A percentile compares a stretch with the other conserved stretches of the same genome.
Conservation (phyloP, 1,140 invertebrate species). For the Pygmarrhopalites habei region DNA sequence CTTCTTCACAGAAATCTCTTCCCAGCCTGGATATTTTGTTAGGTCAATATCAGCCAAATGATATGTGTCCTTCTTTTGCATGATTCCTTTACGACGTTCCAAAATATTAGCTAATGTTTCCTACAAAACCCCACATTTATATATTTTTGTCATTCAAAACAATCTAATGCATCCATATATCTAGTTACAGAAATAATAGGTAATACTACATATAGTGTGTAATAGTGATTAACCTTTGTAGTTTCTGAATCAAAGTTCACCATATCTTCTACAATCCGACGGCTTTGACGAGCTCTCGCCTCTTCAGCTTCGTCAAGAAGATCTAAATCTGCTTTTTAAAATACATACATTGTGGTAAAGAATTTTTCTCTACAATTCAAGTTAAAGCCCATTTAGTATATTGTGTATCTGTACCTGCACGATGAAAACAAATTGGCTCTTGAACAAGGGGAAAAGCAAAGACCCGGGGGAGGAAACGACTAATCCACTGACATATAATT, state of each 20-base stretch:
- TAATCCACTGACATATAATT: background rate
- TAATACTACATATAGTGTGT: too few species aligned
- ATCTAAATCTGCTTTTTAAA: background rate
- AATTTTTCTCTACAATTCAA: background rate
- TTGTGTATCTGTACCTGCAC: background rate
- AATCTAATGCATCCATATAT: too few species aligned
- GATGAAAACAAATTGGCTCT: constrained; percentile 1
- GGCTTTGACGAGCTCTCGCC: background rate
- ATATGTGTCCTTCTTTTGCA: background rate
- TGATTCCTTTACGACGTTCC: background rate
- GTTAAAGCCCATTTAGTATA: background rate
- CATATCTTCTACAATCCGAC: background rate
- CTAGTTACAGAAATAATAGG: too few species aligned
- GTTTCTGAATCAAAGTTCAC: constrained; percentile 6
- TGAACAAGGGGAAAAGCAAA: background rate
- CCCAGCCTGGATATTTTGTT: background rate
- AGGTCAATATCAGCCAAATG: background rate
- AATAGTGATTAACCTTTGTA: too few species aligned
- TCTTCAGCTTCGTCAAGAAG: background rate
- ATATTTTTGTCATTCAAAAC: too few species aligned
- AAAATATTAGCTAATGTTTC: background rate
- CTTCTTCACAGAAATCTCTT: background rate
- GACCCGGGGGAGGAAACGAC: background rate
- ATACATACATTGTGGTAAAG: background rate
- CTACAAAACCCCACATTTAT: too few species aligned